Evolutionary conservation across 2,113 vertebrate genomes (phyloP).

Genomic region (Ciconia boyciana): DNA sequence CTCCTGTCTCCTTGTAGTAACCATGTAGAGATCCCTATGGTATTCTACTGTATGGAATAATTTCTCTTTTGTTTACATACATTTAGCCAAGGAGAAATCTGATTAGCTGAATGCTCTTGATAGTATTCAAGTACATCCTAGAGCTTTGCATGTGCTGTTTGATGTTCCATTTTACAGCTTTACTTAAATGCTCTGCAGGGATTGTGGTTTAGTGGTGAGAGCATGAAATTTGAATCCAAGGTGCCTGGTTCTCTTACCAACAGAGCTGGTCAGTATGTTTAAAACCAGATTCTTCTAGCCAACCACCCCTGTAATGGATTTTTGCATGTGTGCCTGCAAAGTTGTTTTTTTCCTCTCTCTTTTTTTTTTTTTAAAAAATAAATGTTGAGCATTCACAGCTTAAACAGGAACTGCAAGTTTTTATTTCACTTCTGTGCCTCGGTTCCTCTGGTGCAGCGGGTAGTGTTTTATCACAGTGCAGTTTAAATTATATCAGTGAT

Average conservation of each 20-base stretch:
- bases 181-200: conserved; percentile 56
- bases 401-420: background rate
- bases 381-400: background rate
- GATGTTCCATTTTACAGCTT: conserved; percentile 56
- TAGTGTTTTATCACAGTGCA: background rate
- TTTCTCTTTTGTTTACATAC: background rate
- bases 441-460: background rate
- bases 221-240: conserved; percentile 50
- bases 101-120: background rate
- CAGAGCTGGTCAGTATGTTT: conserved; percentile 15
- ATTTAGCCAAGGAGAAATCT: background rate
- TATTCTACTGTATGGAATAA: background rate
- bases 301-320: background rate
- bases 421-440: background rate
- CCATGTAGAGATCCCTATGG: background rate
- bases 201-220: conserved; percentile 51
- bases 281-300: conserved; percentile 40
- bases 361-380: background rate
- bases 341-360: background rate
- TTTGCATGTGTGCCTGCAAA: background rate
- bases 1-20: background rate
- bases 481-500: background rate
- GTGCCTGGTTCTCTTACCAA: conserved; percentile 32
- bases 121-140: background rate
- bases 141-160: conserved; percentile 30